Evolutionary conservation across 2,888 invertebrate species (phyloP), one percentile per base, ranked within the genome.

Genomic region (Tricholauxania praeusta): DNA sequence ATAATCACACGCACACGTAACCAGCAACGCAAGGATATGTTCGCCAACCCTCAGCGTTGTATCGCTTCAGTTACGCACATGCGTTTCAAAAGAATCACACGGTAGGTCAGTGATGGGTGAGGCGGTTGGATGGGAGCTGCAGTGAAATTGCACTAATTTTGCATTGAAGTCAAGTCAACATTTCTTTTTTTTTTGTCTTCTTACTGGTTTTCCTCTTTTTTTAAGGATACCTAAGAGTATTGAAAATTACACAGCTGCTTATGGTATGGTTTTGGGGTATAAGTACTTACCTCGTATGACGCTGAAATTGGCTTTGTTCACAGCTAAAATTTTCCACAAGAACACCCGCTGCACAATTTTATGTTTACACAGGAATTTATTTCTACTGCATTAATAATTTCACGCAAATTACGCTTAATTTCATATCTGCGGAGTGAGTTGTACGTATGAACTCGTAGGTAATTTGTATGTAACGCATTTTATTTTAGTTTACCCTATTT

Each of bases 1-100:
- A 80, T 83, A 79, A 82, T 76, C 76, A 78, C 78, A 60, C 51
- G 67, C 51, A 32, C n/a, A 32, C 39, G 39, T 39, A 8, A 39
- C 39, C 39, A 39, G 39, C 39, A 8, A 39, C 39, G 32, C 52
- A 51, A 60, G 60, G 32, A 60, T 28, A 39, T 15, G 32, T 32
- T 17, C 22, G 28, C 48, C 68, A 12, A 17, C 14, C 8, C 55
- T 22, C 19, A 55, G 19, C 3, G 28, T 57, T 28, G 19, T 57
- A 57, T 57, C 57, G 17, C 28, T 32, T 28, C 53, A 52, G 32
- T 52, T 70, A 70, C 70, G 70, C 70, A 60, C 53, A 70, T 70
- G 70, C 70, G 62, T 70, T 70, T 60, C 32, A 32, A 14, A 60
- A 4, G n/a, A 32, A 60, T 28, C 66, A 39, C 39, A 17, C 53